Percentiles rank a stretch among this genome's conserved stretches.
Evolutionary conservation across 2,888 invertebrate species (phyloP).

Genomic region (Amorpha juglandis): DNA sequence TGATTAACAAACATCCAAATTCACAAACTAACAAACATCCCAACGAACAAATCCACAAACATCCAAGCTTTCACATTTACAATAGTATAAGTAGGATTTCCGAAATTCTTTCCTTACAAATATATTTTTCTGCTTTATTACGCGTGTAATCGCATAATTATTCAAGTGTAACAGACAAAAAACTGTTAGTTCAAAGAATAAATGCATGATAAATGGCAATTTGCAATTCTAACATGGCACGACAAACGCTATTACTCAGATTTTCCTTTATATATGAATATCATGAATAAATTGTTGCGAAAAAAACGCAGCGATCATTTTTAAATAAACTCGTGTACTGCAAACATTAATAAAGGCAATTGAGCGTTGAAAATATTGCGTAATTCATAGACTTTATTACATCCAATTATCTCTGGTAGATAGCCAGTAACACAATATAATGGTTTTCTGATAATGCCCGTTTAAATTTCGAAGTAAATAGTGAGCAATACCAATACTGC

Average conservation of each 20-base stretch:
- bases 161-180: slow-evolving; percentile 19
- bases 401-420: too few species aligned
- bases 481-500: too few species aligned
- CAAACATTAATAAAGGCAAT: background rate
- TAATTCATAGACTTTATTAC: background rate
- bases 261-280: slow-evolving; percentile 42
- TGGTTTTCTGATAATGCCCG: too few species aligned
- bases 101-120: background rate
- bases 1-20: too few species aligned
- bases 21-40: too few species aligned
- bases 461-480: too few species aligned
- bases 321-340: background rate
- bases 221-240: slow-evolving; percentile 40
- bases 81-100: too few species aligned
- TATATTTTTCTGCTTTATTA: background rate
- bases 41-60: too few species aligned
- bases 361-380: background rate
- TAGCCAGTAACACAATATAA: too few species aligned
- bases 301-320: slow-evolving; percentile 37
- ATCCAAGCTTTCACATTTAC: too few species aligned
- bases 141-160: background rate
- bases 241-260: slow-evolving; percentile 34
- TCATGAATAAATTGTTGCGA: slow-evolving; percentile 39
- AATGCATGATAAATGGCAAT: slow-evolving; percentile 35
- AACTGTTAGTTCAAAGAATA: slow-evolving; percentile 32